These are phyloP conservation scores for Phymanthus crucifer DNA, from an alignment of 92 coral and sea anemone species.

Conservation along the genomic window DNA sequence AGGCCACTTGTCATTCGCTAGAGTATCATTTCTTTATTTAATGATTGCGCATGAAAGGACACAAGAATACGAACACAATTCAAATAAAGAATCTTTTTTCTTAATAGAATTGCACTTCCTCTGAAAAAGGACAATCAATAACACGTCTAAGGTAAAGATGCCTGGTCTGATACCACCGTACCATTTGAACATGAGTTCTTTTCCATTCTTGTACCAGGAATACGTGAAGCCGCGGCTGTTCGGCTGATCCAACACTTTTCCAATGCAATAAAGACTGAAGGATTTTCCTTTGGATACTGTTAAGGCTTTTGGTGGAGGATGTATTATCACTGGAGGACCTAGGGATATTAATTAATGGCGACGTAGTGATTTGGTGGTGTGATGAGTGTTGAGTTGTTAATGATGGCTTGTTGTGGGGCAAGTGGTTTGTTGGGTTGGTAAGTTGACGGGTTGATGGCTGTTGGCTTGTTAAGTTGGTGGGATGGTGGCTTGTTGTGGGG, in stretches of 20 bases:
- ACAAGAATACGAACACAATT: too few species aligned
- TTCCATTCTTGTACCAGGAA: conserved; percentile 16
- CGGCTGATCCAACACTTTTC: conserved; percentile 6
- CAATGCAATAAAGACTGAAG: conserved; percentile 16
- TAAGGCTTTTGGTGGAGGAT: conserved; percentile 8
- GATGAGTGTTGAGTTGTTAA: not conserved
- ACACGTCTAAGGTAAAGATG: too few species aligned
- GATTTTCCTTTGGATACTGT: not conserved
- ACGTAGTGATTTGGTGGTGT: not conserved
- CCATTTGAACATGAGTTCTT: not conserved
- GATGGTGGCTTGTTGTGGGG: not conserved
- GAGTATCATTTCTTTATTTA: too few species aligned
- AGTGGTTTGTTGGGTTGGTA: not conserved
- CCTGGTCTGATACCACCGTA: not conserved
- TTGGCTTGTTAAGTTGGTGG: not conserved
- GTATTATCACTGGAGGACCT: conserved; percentile 33
- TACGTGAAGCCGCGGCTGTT: not conserved
- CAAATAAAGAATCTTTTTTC: too few species aligned
- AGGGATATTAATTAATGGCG: not conserved
- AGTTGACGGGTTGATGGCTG: not conserved
- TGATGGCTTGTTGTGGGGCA: not conserved
- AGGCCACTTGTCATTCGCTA: too few species aligned
- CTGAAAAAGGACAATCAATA: too few species aligned
- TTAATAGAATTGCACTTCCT: too few species aligned
- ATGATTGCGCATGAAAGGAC: too few species aligned